Evolutionary conservation across 2,797 vertebrate genomes (phyloP).

Genomic region (Pteronotus mesoamericanus): DNA sequence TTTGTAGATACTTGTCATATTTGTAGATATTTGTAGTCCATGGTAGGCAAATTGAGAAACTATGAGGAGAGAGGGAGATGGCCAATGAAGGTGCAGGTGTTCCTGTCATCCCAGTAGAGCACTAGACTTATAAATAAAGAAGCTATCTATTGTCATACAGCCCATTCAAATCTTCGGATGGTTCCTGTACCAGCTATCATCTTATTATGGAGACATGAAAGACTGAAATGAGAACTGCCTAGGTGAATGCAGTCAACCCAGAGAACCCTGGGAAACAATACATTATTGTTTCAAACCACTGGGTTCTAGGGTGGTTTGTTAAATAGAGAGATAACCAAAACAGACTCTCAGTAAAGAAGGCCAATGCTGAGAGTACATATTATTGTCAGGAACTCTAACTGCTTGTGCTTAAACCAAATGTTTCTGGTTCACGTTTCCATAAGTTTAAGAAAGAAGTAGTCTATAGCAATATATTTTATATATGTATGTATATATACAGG

Average conservation of each 20-base stretch:
- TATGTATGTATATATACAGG: neutral
- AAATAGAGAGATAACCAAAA: neutral
- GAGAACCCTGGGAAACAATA: neutral
- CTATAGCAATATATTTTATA: neutral
- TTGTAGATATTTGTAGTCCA: neutral
- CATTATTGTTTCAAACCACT: neutral
- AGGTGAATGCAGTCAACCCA: neutral
- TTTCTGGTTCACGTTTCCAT: neutral
- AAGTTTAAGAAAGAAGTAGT: neutral
- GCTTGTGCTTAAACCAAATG: neutral
- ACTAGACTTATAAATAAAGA: neutral
- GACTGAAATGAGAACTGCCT: neutral
- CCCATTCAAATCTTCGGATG: neutral
- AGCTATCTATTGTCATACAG: neutral
- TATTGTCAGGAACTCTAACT: neutral
- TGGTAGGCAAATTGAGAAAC: neutral
- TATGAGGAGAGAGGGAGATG: neutral
- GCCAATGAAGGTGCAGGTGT: neutral
- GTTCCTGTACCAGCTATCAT: neutral
- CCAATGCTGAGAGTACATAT: neutral
- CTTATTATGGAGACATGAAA: neutral
- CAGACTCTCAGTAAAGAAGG: neutral
- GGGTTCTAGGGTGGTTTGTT: neutral
- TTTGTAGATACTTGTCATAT: neutral
- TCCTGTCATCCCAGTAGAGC: neutral